These are phyloP conservation scores for Calameuta idolon DNA, from an alignment of 2,888 invertebrate genomes.

Conservation along the genomic window DNA sequence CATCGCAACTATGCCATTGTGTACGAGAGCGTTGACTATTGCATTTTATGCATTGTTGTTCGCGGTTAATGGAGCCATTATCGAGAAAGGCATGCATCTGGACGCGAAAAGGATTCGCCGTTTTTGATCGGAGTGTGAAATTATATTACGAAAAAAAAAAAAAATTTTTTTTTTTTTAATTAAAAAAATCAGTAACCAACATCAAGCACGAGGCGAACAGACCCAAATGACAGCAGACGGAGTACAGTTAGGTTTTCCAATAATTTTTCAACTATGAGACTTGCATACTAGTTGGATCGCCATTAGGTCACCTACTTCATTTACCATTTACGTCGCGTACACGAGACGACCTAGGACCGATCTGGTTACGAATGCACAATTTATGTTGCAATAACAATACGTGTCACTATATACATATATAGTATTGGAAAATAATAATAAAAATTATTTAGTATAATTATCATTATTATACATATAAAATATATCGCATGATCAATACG, in stretches of 20 bases:
- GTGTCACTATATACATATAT: background rate
- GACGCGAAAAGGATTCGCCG: constrained; percentile 1
- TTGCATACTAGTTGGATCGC: constrained; percentile 13
- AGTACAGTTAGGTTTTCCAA: constrained; percentile 30
- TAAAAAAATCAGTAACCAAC: background rate
- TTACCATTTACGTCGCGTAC: constrained; percentile 58
- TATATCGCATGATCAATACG: background rate
- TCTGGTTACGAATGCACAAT: constrained; percentile 5
- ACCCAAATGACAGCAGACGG: background rate
- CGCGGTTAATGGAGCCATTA: constrained; percentile 37
- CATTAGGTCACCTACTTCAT: constrained; percentile 49
- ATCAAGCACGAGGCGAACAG: background rate
- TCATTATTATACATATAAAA: background rate
- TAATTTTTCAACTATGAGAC: constrained; percentile 25
- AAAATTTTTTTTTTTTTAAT: too few species aligned
- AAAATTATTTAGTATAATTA: background rate
- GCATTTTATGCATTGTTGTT: constrained; percentile 26
- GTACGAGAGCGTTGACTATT: constrained; percentile 20
- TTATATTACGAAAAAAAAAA: background rate
- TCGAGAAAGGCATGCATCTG: background rate
- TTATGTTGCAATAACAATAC: background rate
- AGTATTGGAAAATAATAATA: too few species aligned
- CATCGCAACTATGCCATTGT: constrained; percentile 44
- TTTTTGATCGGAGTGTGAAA: background rate
- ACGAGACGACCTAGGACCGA: constrained; percentile 37